These are phyloP conservation scores for Pseudochirops cupreus DNA, from an alignment of 2,797 vertebrate genomes.

Conservation along the genomic window DNA sequence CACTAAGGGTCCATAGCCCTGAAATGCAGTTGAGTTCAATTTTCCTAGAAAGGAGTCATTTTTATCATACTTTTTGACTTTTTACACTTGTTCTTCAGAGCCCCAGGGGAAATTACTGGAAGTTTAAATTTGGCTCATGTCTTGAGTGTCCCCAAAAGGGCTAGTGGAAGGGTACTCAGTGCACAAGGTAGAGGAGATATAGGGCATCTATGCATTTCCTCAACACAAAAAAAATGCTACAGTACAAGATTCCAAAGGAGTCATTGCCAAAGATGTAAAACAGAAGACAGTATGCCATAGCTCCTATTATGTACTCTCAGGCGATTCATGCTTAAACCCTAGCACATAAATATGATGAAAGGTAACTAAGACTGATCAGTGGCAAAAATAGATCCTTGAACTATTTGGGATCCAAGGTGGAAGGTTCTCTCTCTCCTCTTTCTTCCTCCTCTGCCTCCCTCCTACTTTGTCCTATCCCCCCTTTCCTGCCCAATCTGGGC, in stretches of 20 bases:
- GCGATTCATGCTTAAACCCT: background rate
- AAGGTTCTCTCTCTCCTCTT: background rate
- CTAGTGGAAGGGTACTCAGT: background rate
- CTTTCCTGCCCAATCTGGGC: background rate
- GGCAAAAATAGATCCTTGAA: background rate
- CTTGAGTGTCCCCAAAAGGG: background rate
- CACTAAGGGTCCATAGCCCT: background rate
- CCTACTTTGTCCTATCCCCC: background rate
- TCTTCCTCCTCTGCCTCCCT: background rate
- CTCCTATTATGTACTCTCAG: background rate
- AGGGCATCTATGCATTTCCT: background rate
- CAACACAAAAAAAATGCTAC: background rate
- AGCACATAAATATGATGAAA: background rate
- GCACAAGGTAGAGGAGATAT: background rate
- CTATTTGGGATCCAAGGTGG: background rate
- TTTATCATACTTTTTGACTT: background rate
- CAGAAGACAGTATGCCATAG: background rate
- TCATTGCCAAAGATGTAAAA: background rate
- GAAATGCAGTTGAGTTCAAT: background rate
- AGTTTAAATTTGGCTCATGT: background rate
- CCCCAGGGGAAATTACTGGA: background rate
- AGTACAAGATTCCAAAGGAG: background rate
- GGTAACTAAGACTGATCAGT: background rate
- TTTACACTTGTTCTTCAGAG: background rate
- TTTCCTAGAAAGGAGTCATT: constrained; percentile 2